phyloP scores from a whole-genome alignment of 2,797 vertebrate genomes.

The Valencia hispanica region DNA sequence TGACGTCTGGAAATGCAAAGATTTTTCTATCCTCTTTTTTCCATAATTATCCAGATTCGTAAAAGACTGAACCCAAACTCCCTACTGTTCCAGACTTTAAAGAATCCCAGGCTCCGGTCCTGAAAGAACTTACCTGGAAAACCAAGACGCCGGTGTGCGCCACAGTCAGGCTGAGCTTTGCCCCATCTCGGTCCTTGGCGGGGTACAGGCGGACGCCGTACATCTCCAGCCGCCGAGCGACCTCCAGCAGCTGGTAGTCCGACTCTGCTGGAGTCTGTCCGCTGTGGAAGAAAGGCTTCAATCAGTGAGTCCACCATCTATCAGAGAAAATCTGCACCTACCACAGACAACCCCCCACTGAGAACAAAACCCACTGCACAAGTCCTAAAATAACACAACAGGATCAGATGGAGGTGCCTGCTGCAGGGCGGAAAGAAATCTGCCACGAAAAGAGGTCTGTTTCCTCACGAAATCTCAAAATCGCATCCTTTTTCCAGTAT shows the following conservation, averaged over 20 bases:
- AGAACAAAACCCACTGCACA: not conserved
- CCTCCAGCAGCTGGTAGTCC: constrained; percentile 94
- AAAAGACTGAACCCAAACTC: too few relatives aligned
- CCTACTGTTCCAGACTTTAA: too few relatives aligned
- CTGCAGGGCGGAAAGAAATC: constrained; percentile 36
- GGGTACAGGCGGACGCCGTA: constrained; percentile 93
- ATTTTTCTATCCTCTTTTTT: too few relatives aligned
- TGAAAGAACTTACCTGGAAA: constrained; percentile 86
- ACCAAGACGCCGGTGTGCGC: constrained; percentile 94
- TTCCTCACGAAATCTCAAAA: constrained; percentile 71
- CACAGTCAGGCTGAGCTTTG: constrained; percentile 93
- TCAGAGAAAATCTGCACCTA: not conserved
- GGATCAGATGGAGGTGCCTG: constrained; percentile 25
- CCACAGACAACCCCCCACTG: not conserved
- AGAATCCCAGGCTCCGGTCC: too few relatives aligned
- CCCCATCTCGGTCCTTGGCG: constrained; percentile 95
- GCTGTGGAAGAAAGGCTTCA: constrained; percentile 63
- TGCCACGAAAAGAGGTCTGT: constrained; percentile 43
- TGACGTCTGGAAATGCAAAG: too few relatives aligned
- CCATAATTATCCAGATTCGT: too few relatives aligned
- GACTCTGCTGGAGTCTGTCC: constrained; percentile 96
- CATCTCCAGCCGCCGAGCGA: constrained; percentile 93
- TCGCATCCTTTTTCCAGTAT: constrained; percentile 80
- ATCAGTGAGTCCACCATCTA: too few relatives aligned
- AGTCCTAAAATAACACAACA: constrained; percentile 16